These are phyloP conservation scores for Rhagium mordax DNA, from an alignment of 2,888 invertebrate species.

Conservation along the genomic window DNA sequence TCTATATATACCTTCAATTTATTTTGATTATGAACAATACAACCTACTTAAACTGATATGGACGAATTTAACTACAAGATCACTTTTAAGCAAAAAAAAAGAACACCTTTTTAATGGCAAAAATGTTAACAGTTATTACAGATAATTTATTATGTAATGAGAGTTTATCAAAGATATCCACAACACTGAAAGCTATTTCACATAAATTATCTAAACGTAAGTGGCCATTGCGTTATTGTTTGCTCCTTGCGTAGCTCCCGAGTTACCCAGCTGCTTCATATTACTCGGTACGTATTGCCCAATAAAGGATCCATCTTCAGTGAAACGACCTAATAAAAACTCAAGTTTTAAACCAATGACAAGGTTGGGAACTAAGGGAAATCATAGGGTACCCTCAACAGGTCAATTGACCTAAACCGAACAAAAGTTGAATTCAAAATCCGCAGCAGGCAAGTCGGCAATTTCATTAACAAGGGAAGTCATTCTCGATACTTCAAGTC, in stretches of 20 bases:
- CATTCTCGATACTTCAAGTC: no score
- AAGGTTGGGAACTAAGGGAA: no score
- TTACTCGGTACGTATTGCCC: slow-evolving; percentile 95
- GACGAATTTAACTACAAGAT: slow-evolving; percentile 56
- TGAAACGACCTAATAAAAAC: slow-evolving; percentile 83
- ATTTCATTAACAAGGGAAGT: no score
- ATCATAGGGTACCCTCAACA: no score
- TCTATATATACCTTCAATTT: slow-evolving; percentile 41
- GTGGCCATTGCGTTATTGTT: slow-evolving; percentile 76
- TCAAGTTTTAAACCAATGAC: no score
- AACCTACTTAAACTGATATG: slow-evolving; percentile 56
- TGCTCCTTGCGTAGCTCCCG: slow-evolving; percentile 67
- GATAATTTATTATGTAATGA: slow-evolving; percentile 41
- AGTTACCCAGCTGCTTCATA: slow-evolving; percentile 75
- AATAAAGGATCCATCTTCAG: slow-evolving; percentile 98
- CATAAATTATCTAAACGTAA: slow-evolving; percentile 73
- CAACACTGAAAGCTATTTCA: slow-evolving; percentile 54
- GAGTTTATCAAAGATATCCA: slow-evolving; percentile 47
- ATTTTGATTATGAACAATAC: slow-evolving; percentile 50
- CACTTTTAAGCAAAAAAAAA: slow-evolving; percentile 45
- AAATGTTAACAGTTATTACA: slow-evolving; percentile 40
- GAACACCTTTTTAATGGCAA: slow-evolving; percentile 45
- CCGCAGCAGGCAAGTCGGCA: no score
- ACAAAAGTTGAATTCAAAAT: no score
- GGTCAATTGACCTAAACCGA: no score